A percentile compares a stretch with the other conserved stretches of the same genome.
These are phyloP conservation scores for Hemaris fuciformis DNA, from an alignment of 2,888 invertebrate genomes.

Conservation along the genomic window DNA sequence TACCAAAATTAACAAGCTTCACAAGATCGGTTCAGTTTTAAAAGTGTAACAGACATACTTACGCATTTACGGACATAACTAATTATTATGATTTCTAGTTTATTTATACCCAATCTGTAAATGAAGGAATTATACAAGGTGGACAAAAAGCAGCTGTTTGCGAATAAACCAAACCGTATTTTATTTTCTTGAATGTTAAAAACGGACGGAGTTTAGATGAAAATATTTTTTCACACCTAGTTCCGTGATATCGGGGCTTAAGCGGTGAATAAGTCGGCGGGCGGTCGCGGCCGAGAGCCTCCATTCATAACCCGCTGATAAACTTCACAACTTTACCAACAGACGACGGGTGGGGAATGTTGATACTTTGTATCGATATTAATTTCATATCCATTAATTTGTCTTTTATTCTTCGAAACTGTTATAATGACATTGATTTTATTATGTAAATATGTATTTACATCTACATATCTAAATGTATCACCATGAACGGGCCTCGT, in stretches of 20 bases:
- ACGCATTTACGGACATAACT: too few relatives aligned
- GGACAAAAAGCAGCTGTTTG: background rate
- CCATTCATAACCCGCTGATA: conserved; percentile 15
- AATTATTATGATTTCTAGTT: too few relatives aligned
- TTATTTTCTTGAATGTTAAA: background rate
- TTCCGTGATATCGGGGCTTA: background rate
- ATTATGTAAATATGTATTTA: too few relatives aligned
- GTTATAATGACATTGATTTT: too few relatives aligned
- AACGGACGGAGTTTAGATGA: background rate
- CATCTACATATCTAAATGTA: too few relatives aligned
- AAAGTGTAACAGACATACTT: too few relatives aligned
- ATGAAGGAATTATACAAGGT: background rate
- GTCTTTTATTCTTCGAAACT: too few relatives aligned
- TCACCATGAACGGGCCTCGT: too few relatives aligned
- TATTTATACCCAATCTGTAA: too few relatives aligned
- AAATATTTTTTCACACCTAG: conserved; percentile 7
- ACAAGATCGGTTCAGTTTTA: too few relatives aligned
- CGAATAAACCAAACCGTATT: background rate
- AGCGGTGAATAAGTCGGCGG: conserved; percentile 10
- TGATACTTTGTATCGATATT: background rate
- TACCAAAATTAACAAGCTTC: too few relatives aligned
- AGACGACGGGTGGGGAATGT: background rate
- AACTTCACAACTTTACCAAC: conserved; percentile 11
- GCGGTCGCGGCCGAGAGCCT: background rate
- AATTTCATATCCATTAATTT: background rate